Percentiles rank a stretch among this genome's conserved stretches.
Conservation (phyloP, 2,797 vertebrate species). For the Melanogrammus aeglefinus region DNA sequence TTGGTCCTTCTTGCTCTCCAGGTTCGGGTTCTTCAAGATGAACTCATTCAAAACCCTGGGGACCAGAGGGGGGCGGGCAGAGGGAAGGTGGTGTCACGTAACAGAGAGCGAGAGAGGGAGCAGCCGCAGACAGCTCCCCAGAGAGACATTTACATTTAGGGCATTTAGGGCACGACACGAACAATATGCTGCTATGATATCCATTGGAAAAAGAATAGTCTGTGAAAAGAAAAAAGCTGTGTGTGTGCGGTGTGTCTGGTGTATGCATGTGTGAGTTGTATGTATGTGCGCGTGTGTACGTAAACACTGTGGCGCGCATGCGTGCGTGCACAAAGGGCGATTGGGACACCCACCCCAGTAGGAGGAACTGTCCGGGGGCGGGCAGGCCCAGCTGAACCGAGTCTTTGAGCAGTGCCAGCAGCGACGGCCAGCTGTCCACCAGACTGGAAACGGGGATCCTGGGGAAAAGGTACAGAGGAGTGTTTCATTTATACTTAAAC, state of each 20-base stretch:
- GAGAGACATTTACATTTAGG: too few relatives aligned
- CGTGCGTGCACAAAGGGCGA: background rate
- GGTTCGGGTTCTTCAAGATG: conserved; percentile 95
- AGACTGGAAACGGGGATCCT: conserved; percentile 94
- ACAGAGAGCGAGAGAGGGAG: conserved; percentile 14
- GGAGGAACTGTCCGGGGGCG: conserved; percentile 94
- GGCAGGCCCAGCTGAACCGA: conserved; percentile 91
- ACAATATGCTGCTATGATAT: background rate
- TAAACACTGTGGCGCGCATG: too few relatives aligned
- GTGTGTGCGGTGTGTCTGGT: too few relatives aligned
- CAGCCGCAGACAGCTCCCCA: background rate
- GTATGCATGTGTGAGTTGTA: too few relatives aligned
- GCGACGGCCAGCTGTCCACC: conserved; percentile 94
- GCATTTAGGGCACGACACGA: too few relatives aligned
- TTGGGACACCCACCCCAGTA: conserved; percentile 83
- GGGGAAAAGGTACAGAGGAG: conserved; percentile 3
- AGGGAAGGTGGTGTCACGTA: background rate
- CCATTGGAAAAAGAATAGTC: background rate
- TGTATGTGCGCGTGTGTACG: too few relatives aligned
- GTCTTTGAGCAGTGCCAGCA: conserved; percentile 91
- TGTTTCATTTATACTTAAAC: background rate
- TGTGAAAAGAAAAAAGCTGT: too few relatives aligned
- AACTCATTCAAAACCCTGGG: conserved; percentile 94
- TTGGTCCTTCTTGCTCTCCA: conserved; percentile 98
- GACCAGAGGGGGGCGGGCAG: background rate